Conservation (phyloP, 2,797 vertebrate species). For the Etheostoma perlongum region DNA sequence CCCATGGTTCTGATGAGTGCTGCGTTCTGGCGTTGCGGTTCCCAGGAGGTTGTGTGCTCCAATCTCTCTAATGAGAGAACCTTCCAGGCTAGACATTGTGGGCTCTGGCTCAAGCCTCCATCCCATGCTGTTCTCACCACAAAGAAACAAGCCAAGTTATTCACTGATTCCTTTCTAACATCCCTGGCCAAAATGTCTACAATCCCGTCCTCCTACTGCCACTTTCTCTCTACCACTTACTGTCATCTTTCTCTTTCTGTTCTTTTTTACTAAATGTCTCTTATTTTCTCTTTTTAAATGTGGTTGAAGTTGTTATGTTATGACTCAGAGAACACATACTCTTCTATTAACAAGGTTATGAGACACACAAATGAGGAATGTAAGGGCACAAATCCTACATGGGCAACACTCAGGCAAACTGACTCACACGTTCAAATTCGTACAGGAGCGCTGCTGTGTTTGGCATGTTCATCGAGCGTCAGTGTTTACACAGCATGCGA, state of each 20-base stretch:
- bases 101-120: conserved; percentile 80
- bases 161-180: conserved; percentile 83
- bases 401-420: conserved; percentile 16
- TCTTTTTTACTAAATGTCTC: conserved; percentile 46
- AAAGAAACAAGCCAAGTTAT: conserved; percentile 83
- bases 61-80: conserved; percentile 85
- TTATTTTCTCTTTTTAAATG: conserved; percentile 51
- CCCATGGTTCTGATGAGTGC: conserved; percentile 64
- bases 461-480: conserved; percentile 60
- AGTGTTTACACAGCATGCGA: conserved; percentile 77
- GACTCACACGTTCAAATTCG: conserved; percentile 30
- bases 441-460: conserved; percentile 60
- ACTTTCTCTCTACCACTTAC: conserved; percentile 56
- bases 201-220: conserved; percentile 70
- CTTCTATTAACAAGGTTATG: conserved; percentile 9
- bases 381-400: conserved; percentile 7
- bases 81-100: conserved; percentile 85
- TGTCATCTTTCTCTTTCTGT: conserved; percentile 49
- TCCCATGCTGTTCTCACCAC: conserved; percentile 85
- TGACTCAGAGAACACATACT: conserved; percentile 32
- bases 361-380: conserved; percentile 16
- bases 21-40: conserved; percentile 62
- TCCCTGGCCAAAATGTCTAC: conserved; percentile 75
- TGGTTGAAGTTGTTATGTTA: conserved; percentile 31
- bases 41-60: conserved; percentile 75